A percentile compares a stretch with the other conserved stretches of the same genome.
Conservation (phyloP, 2,888 invertebrate species). For the Vesta saturnalis region DNA sequence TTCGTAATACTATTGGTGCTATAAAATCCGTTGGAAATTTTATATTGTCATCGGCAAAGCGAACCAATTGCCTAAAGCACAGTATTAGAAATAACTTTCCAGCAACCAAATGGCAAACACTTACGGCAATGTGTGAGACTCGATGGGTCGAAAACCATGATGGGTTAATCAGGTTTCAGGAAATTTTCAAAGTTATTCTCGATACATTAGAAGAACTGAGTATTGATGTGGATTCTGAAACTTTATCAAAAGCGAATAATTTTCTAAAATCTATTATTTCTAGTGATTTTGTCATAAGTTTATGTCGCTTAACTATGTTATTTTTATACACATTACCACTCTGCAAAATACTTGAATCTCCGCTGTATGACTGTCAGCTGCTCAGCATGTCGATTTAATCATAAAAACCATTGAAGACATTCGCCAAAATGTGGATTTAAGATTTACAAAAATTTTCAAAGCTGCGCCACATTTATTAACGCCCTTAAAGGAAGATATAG, state of each 20-base stretch:
- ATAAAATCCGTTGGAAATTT: too few relatives aligned
- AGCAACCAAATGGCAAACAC: not conserved
- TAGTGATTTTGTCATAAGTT: not conserved
- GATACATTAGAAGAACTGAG: too few relatives aligned
- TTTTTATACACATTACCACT: not conserved
- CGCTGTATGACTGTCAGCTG: not conserved
- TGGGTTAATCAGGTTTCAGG: too few relatives aligned
- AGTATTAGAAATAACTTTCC: not conserved
- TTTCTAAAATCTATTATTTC: not conserved
- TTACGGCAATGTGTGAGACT: not conserved
- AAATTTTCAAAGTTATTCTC: too few relatives aligned
- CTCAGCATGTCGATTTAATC: not conserved
- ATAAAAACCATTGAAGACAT: conserved; percentile 5
- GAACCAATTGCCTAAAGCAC: not conserved
- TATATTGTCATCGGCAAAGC: not conserved
- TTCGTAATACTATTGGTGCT: too few relatives aligned
- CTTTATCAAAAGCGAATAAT: not conserved
- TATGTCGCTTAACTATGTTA: too few relatives aligned
- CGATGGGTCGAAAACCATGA: not conserved
- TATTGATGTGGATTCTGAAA: not conserved
- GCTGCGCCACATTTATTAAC: not conserved
- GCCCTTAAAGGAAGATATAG: not conserved
- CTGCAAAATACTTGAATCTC: not conserved
- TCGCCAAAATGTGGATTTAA: not conserved
- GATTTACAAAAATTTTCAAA: conserved; percentile 2